Conservation (phyloP, 30 jellyfish, hydroid and myxozoan species). For the Phacellophora camtschatica region DNA sequence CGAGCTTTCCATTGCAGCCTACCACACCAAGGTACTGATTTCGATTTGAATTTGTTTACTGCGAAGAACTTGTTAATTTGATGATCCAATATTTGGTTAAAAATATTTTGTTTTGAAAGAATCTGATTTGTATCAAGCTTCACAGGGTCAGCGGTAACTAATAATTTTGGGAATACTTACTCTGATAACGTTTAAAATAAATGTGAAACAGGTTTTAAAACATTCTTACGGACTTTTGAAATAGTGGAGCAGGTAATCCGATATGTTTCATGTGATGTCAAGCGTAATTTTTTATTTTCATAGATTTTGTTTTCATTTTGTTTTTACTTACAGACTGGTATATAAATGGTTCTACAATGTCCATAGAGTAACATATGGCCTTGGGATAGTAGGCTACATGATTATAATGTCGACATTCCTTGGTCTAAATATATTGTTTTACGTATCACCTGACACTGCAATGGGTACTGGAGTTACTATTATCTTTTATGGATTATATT, state of each 20-base stretch:
- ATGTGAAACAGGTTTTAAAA: too few relatives aligned
- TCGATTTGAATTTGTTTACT: background rate
- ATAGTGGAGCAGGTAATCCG: too few relatives aligned
- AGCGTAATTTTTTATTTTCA: too few relatives aligned
- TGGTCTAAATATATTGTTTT: constrained; percentile 78
- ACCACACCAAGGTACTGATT: constrained; percentile 76
- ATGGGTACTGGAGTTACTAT: constrained; percentile 92
- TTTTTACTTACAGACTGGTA: constrained; percentile 68
- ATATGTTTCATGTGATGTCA: too few relatives aligned
- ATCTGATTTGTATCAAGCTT: too few relatives aligned
- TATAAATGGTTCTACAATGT: constrained; percentile 94
- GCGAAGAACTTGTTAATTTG: background rate
- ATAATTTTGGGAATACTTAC: too few relatives aligned
- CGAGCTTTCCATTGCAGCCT: constrained; percentile 80
- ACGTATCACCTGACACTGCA: constrained; percentile 79
- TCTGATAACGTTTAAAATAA: too few relatives aligned
- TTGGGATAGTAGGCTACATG: constrained; percentile 82
- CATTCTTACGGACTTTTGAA: too few relatives aligned
- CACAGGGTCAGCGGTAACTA: too few relatives aligned
- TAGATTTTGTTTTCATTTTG: too few relatives aligned
- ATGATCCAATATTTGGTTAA: background rate
- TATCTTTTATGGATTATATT: constrained; percentile 89
- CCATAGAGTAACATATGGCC: constrained; percentile 83
- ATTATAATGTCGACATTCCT: constrained; percentile 88
- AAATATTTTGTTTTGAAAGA: background rate